A percentile compares a stretch with the other conserved stretches of the same genome.
These are phyloP conservation scores for Mionectes macconnelli DNA, from an alignment of 2,113 vertebrate species.

Conservation along the genomic window DNA sequence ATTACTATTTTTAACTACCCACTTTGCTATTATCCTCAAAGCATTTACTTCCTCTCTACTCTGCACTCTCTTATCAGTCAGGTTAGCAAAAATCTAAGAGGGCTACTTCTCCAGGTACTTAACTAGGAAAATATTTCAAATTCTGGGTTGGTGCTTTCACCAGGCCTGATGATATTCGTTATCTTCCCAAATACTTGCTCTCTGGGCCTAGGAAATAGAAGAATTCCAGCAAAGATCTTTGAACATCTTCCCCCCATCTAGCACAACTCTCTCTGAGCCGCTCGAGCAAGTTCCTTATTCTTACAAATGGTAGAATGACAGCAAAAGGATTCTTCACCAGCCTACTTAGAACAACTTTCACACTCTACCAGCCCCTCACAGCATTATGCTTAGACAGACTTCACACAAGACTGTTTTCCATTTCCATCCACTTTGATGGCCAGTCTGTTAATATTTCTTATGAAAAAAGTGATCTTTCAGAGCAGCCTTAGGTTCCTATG, in stretches of 20 bases:
- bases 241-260: not conserved
- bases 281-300: not conserved
- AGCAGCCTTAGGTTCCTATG: not conserved
- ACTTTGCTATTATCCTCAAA: not conserved
- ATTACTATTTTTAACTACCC: not conserved
- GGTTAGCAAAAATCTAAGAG: not conserved
- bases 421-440: not conserved
- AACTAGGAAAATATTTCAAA: not conserved
- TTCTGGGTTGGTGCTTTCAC: not conserved
- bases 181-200: not conserved
- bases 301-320: not conserved
- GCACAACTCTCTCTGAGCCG: not conserved
- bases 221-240: not conserved
- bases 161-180: not conserved
- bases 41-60: not conserved
- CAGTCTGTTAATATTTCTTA: not conserved
- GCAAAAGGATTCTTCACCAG: not conserved
- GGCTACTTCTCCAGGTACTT: not conserved
- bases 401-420: not conserved
- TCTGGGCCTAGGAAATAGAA: not conserved
- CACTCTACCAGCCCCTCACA: not conserved
- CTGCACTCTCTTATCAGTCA: not conserved
- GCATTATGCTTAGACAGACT: not conserved
- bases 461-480: not conserved
- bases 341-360: not conserved